Evolutionary conservation across 2,797 vertebrate species (phyloP).

Genomic region (Phylloscopus collybita): DNA sequence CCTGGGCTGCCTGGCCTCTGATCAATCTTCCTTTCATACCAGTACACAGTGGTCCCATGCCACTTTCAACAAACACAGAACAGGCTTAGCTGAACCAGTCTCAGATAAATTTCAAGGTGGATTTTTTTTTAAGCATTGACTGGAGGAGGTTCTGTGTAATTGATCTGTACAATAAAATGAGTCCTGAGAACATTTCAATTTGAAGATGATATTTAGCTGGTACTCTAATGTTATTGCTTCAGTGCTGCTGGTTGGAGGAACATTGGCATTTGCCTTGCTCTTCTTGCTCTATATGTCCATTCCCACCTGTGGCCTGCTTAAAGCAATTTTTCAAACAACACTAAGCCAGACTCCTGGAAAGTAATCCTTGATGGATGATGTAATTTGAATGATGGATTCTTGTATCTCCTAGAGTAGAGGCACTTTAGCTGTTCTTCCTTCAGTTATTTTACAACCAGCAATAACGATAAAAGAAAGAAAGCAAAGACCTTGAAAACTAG

Average conservation of each 20-base stretch:
- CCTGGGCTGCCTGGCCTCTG: not conserved
- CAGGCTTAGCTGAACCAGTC: not conserved
- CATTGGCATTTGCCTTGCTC: not conserved
- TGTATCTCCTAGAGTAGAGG: not conserved
- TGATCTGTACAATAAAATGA: not conserved
- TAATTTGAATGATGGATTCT: conserved; percentile 30
- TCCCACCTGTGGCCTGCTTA: not conserved
- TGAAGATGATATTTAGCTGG: not conserved
- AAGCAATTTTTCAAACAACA: not conserved
- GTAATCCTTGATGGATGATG: not conserved
- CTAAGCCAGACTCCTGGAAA: not conserved
- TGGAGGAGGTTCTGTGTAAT: not conserved
- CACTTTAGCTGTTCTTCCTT: not conserved
- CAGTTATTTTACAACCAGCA: conserved; percentile 22
- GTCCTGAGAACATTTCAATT: not conserved
- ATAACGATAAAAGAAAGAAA: conserved; percentile 30
- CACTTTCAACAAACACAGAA: not conserved
- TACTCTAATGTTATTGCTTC: not conserved
- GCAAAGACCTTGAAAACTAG: conserved; percentile 18
- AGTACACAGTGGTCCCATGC: not conserved
- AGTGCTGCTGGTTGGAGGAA: not conserved
- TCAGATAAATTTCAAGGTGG: not conserved
- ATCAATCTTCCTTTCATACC: not conserved
- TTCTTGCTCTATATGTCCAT: not conserved
- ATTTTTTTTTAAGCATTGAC: not conserved